Evolutionary conservation across 2,888 invertebrate genomes (phyloP).

Genomic region (Sepiola atlantica): DNA sequence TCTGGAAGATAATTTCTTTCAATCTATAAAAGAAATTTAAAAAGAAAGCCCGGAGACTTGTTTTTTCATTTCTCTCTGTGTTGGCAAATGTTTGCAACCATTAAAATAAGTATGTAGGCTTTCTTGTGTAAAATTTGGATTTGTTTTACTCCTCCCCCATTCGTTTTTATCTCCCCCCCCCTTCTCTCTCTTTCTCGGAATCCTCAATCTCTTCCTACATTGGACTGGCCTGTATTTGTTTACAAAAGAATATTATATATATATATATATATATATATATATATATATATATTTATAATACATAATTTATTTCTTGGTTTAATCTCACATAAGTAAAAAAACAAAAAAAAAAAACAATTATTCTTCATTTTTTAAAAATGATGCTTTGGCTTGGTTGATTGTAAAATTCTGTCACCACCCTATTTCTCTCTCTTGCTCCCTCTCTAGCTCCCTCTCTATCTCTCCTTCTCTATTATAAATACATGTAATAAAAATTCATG

Average conservation of each 20-base stretch:
- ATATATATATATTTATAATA: not conserved
- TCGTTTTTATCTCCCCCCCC: not conserved
- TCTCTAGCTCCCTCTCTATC: not conserved
- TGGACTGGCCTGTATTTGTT: too few species aligned
- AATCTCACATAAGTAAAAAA: not conserved
- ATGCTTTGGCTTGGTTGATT: not conserved
- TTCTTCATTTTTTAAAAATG: constrained; percentile 32
- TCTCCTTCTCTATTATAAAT: not conserved
- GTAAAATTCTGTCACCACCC: not conserved
- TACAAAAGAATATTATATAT: too few species aligned
- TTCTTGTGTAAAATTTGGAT: not conserved
- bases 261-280: not conserved
- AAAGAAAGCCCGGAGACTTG: not conserved
- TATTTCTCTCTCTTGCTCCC: not conserved
- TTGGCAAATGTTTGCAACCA: constrained; percentile 11
- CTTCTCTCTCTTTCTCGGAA: not conserved
- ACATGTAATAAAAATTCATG: too few species aligned
- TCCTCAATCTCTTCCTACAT: not conserved
- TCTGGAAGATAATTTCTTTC: not conserved
- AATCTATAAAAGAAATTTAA: not conserved
- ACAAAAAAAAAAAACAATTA: too few species aligned
- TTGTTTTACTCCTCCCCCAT: not conserved
- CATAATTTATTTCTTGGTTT: not conserved
- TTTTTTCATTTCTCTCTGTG: not conserved
- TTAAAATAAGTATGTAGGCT: not conserved